Base-by-base conservation (phyloP, 1,140 invertebrate genomes). In the Cardiocondyla obscurior region DNA sequence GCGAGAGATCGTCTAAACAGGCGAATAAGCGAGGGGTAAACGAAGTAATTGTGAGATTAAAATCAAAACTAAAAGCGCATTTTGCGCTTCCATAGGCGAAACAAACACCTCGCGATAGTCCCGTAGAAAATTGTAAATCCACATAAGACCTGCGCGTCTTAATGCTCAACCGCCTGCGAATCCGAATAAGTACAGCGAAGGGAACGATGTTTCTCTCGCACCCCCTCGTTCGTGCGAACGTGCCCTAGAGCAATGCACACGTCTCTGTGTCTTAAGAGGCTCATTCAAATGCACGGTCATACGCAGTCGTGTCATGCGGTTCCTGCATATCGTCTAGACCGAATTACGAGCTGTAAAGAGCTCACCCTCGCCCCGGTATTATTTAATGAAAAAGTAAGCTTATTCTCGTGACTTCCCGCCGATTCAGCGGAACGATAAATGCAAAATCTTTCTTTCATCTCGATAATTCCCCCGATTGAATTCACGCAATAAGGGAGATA, bases 261-360 rank as follows among this genome's bases (percentile, higher is more conserved):
- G 22, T 25, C 60, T 85, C 67, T 82, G 76, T 79, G 85, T 83
- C 82, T 84, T 89, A 88, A 91, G 90, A 89, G 83, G 84, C 85
- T 91, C 90, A 91, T 91, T 89, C 73, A 72, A 74, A 92, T 91
- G 90, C 89, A 82, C 84, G 85, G 86, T 88, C 90, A 92, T 87
- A 89, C 89, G 85, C 87, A 57, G 83, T 69, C 74, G 22, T 58
- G 83, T 55, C 53, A 74, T 82, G 53, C 67, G 49, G 70, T 83
- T 83, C 58, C 33, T 65, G 62, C 84, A 81, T 76, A 81, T 62
- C 55, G 72, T 83, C 74, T 49, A 57, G 42, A 60, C 67, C 19
- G 58, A 83, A 83, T 79, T 76, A 79, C 72, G 51, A 77, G 16
- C 69, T 39, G 58, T 16, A 22, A 67, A 58, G n/a, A n/a, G 44